Percentiles rank a stretch among this genome's conserved stretches.
These are phyloP conservation scores for Gymnobelideus leadbeateri DNA, from an alignment of 2,113 vertebrate species.

Conservation along the genomic window DNA sequence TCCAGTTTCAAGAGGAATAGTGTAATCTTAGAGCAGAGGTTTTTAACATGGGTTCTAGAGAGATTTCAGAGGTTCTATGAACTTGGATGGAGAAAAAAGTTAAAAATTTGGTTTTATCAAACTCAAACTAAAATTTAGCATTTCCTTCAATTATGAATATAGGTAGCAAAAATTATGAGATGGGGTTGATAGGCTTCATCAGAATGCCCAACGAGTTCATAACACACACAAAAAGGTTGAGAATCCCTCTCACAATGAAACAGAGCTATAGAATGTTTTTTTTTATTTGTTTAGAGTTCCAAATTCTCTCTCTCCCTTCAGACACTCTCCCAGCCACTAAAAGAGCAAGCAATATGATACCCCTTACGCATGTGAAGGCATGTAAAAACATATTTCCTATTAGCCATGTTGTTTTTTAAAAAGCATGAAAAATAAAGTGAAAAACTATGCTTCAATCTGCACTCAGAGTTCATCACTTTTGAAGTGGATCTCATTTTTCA, in stretches of 20 bases:
- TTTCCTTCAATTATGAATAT: background rate
- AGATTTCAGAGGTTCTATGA: background rate
- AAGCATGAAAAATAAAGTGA: background rate
- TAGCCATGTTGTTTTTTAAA: background rate
- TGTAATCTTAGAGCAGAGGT: background rate
- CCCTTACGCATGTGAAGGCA: background rate
- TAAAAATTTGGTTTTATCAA: background rate
- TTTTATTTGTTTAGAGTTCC: background rate
- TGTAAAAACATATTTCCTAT: background rate
- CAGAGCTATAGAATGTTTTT: background rate
- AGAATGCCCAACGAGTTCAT: background rate
- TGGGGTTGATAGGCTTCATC: background rate
- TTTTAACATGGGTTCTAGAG: background rate
- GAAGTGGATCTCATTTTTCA: background rate
- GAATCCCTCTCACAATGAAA: background rate
- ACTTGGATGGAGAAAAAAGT: background rate
- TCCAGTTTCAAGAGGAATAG: slow-evolving; percentile 5
- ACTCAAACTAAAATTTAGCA: background rate
- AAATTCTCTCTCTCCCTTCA: background rate
- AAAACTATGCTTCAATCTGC: background rate
- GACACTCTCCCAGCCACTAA: background rate
- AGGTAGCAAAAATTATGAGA: background rate
- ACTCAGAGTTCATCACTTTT: background rate
- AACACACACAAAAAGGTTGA: background rate
- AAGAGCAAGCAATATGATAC: background rate